phyloP scores from a whole-genome alignment of 2,797 vertebrate species.

The Cuniculus paca region DNA sequence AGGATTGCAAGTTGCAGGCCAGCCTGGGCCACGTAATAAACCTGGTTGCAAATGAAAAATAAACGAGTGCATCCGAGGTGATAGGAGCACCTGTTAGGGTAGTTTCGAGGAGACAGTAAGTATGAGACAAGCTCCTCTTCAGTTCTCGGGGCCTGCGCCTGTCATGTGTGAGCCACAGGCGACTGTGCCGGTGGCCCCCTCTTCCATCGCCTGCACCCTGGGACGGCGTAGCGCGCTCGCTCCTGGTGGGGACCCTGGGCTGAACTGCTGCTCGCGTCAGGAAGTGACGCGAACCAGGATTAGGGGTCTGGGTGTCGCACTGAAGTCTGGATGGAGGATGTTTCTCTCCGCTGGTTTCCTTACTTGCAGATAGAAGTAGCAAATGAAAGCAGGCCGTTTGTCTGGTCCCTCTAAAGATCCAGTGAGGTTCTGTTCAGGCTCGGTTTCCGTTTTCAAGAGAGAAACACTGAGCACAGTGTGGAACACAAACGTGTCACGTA shows the following conservation, averaged over 20 bases:
- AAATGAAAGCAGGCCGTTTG: neutral
- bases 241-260: too few relatives aligned
- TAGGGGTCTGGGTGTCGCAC: neutral
- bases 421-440: conserved; percentile 25
- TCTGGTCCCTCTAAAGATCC: neutral
- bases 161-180: neutral
- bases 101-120: conserved; percentile 41
- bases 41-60: neutral
- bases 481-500: neutral
- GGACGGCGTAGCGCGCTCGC: too few relatives aligned
- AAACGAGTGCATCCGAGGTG: neutral
- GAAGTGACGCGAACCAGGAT: neutral
- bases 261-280: too few relatives aligned
- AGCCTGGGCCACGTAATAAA: neutral
- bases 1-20: neutral
- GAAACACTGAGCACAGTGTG: neutral
- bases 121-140: neutral
- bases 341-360: conserved; percentile 28
- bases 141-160: neutral
- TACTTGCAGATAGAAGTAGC: conserved; percentile 9
- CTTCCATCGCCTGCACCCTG: too few relatives aligned
- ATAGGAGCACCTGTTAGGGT: neutral
- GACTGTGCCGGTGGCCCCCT: too few relatives aligned
- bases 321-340: neutral
- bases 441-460: neutral